Evolutionary conservation across 2,797 vertebrate species (phyloP).

Genomic region (Melopsittacus undulatus): DNA sequence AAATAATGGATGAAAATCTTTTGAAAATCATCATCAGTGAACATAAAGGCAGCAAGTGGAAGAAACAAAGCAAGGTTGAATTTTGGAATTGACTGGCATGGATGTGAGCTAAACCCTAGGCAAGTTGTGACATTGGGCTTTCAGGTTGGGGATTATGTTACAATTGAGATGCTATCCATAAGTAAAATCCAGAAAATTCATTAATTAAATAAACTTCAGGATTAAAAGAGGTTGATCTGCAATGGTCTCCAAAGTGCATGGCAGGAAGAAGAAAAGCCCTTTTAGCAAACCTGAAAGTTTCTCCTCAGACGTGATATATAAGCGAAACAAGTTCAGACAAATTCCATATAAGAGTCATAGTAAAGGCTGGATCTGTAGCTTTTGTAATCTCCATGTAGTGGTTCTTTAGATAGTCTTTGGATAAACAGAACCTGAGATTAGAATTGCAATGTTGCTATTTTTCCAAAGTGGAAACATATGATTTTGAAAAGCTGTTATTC

Average conservation of each 20-base stretch:
- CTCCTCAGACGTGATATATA: background rate
- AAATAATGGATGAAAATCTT: background rate
- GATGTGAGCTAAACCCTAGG: background rate
- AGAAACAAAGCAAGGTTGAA: background rate
- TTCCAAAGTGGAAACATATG: fast-evolving
- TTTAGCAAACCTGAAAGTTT: background rate
- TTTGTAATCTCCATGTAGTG: background rate
- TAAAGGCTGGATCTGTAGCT: background rate
- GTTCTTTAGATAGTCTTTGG: background rate
- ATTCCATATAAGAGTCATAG: background rate
- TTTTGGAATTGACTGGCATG: background rate
- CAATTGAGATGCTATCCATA: background rate
- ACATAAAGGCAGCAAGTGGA: background rate
- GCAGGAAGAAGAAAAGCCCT: background rate
- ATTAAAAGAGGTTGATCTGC: background rate
- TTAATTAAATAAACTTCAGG: background rate
- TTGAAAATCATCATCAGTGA: background rate
- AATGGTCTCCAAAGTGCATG: background rate
- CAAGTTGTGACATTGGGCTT: background rate
- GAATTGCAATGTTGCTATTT: background rate
- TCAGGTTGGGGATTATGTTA: background rate
- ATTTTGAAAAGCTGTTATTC: background rate
- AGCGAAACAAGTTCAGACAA: background rate
- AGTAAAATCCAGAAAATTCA: background rate
- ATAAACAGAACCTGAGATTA: background rate